Conservation (phyloP, 35 echinoderm and acorn worm genomes). For the Stichopus chloronotus region DNA sequence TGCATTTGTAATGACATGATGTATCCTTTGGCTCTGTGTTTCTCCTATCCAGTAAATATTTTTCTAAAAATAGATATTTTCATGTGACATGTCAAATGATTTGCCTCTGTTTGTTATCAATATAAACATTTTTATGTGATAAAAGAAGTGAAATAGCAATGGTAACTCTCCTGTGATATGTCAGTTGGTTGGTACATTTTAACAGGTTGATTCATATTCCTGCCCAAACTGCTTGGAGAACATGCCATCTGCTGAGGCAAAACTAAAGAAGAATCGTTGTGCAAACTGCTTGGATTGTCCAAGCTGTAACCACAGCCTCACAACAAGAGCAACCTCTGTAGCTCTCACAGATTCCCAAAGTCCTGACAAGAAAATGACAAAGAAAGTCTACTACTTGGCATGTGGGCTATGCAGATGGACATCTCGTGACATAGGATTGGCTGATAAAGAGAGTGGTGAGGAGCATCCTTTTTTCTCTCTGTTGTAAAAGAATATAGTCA, state of each 20-base stretch:
- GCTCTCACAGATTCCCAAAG: conserved; percentile 73
- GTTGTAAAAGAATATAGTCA: background rate
- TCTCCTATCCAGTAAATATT: too few relatives aligned
- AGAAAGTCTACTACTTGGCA: conserved; percentile 95
- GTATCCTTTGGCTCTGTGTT: too few relatives aligned
- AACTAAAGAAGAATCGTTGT: conserved; percentile 94
- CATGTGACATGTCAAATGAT: too few relatives aligned
- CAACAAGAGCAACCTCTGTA: conserved; percentile 89
- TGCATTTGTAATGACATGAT: too few relatives aligned
- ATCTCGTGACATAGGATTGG: conserved; percentile 86
- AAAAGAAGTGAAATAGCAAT: too few relatives aligned
- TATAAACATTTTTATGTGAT: too few relatives aligned
- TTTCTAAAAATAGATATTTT: too few relatives aligned
- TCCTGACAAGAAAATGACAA: conserved; percentile 79
- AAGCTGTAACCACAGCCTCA: conserved; percentile 88
- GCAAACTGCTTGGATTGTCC: conserved; percentile 96
- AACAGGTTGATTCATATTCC: conserved; percentile 92
- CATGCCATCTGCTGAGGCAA: conserved; percentile 97
- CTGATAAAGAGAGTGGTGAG: conserved; percentile 92
- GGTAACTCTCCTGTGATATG: too few relatives aligned
- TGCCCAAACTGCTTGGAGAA: conserved; percentile 98
- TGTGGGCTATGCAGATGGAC: conserved; percentile 95
- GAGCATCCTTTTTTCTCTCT: background rate
- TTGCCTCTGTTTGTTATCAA: too few relatives aligned
- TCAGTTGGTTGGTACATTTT: background rate